These are phyloP conservation scores for Styela clava DNA, from an alignment of 23 tunicate genomes.

Conservation along the genomic window DNA sequence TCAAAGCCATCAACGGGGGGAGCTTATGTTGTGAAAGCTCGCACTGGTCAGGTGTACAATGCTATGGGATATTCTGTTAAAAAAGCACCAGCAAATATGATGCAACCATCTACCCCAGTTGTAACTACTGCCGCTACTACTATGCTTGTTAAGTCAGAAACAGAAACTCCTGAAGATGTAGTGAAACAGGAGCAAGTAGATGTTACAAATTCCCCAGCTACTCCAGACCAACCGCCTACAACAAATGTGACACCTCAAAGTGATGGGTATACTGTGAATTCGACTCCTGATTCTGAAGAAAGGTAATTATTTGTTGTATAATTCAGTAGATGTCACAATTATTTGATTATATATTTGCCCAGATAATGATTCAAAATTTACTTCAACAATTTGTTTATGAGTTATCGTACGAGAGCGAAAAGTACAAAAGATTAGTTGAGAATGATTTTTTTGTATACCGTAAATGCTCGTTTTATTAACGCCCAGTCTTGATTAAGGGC, in stretches of 20 bases:
- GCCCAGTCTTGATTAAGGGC: no score
- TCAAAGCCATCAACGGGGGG: neutral
- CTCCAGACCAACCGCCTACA: slow-evolving; percentile 2
- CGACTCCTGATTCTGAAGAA: slow-evolving; percentile 67
- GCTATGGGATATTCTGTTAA: slow-evolving; percentile 14
- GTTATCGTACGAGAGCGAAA: no score
- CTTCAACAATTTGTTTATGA: no score
- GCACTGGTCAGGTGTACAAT: slow-evolving; percentile 44
- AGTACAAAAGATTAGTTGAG: no score
- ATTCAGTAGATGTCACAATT: no score
- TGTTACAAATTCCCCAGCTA: neutral
- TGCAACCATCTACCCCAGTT: neutral
- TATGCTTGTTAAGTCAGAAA: slow-evolving; percentile 3
- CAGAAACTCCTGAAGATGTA: neutral
- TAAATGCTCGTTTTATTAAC: no score
- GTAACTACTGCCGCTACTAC: neutral
- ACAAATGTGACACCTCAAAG: slow-evolving; percentile 48
- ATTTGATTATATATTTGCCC: no score
- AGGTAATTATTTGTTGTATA: neutral
- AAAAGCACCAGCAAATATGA: neutral
- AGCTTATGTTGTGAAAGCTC: slow-evolving; percentile 64
- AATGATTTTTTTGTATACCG: no score
- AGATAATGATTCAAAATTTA: no score
- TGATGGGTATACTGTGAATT: slow-evolving; percentile 62
- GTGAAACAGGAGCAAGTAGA: neutral